These are phyloP conservation scores for Terrapene triunguis DNA, from an alignment of 2,113 vertebrate genomes.

Conservation along the genomic window DNA sequence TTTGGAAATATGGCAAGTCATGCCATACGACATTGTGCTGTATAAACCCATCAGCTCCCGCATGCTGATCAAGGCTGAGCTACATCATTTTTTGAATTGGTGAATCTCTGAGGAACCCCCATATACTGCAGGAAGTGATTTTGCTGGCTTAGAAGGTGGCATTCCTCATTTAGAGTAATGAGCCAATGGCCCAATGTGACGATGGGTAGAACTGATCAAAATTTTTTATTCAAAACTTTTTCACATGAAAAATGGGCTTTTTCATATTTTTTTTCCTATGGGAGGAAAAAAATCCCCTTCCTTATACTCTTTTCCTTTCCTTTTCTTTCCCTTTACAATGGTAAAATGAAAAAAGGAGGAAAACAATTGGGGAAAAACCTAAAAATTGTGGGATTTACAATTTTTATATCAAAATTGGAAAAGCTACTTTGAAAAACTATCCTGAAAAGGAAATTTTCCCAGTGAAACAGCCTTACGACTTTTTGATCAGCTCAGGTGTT, in stretches of 20 bases:
- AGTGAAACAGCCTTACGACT: neutral
- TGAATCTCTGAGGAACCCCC: neutral
- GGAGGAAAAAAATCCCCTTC: neutral
- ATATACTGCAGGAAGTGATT: neutral
- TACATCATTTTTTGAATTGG: neutral
- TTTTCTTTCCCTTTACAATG: neutral
- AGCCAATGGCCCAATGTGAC: neutral
- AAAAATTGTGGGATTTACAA: neutral
- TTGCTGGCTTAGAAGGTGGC: neutral
- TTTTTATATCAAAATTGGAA: neutral
- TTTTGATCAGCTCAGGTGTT: neutral
- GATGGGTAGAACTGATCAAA: neutral
- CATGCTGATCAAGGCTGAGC: neutral
- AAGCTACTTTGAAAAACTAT: neutral
- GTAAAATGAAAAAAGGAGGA: neutral
- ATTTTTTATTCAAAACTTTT: neutral
- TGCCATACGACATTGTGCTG: neutral
- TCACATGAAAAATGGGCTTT: neutral
- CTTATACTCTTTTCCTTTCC: neutral
- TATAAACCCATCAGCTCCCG: too few species aligned
- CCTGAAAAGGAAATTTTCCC: neutral
- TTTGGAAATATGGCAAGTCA: neutral
- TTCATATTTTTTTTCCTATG: neutral
- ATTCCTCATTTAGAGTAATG: neutral
- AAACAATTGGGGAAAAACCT: neutral